Conservation (phyloP, 1,140 invertebrate species). For the Lutraria rhynchaena region DNA sequence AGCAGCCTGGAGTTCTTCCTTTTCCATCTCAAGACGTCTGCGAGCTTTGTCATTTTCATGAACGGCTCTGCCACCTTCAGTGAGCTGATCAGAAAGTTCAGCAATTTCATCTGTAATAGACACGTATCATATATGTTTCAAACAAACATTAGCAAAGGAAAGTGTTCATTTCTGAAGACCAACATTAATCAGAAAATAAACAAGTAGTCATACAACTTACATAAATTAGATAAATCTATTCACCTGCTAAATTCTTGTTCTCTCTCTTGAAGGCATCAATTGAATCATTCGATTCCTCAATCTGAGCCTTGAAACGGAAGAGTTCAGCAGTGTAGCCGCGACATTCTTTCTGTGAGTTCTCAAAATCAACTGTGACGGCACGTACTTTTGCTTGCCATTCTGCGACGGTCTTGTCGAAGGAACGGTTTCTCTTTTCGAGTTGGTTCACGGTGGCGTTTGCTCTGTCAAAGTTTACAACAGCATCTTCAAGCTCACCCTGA, state of each 20-base stretch:
- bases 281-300: slow-evolving; percentile 98
- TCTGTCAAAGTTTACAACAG: slow-evolving; percentile 45
- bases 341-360: slow-evolving; percentile 99
- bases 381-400: slow-evolving; percentile 99
- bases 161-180: neutral
- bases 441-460: slow-evolving; percentile 97
- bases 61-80: slow-evolving; percentile 94
- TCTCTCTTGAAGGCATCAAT: slow-evolving; percentile 98
- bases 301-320: slow-evolving; percentile 98
- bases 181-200: neutral
- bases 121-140: neutral
- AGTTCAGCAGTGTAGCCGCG: slow-evolving; percentile 99
- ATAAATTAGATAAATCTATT: slow-evolving; percentile 87
- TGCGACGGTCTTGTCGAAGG: slow-evolving; percentile 99
- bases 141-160: too few relatives aligned
- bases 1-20: slow-evolving; percentile 98
- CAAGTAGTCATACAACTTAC: neutral
- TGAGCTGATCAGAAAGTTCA: slow-evolving; percentile 98
- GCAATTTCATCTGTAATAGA: slow-evolving; percentile 93
- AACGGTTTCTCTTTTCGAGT: slow-evolving; percentile 99
- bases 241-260: slow-evolving; percentile 98
- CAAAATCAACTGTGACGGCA: slow-evolving; percentile 97
- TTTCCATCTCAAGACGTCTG: slow-evolving; percentile 98
- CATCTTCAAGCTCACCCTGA: slow-evolving; percentile 41
- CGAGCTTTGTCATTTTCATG: slow-evolving; percentile 99